Conservation (phyloP, 1,140 invertebrate genomes). For the Carcinoscorpius rotundicauda region DNA sequence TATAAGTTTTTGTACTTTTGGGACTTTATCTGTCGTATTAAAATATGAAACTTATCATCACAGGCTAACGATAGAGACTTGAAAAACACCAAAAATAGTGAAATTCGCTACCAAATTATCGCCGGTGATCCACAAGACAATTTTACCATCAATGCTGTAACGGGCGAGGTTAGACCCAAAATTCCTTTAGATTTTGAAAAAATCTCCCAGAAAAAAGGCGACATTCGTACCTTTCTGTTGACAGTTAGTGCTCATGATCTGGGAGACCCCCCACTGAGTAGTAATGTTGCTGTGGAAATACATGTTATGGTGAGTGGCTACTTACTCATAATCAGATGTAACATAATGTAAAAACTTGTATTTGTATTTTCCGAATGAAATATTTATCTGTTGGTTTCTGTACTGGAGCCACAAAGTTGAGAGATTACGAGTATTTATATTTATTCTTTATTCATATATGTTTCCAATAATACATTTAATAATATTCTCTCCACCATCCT, state of each 20-base stretch:
- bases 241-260: conserved; percentile 64
- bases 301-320: conserved; percentile 48
- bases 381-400: neutral
- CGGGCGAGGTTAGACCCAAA: conserved; percentile 53
- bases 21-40: too few species aligned
- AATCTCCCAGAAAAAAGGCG: conserved; percentile 39
- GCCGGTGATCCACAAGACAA: conserved; percentile 54
- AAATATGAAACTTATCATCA: conserved; percentile 1
- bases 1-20: too few species aligned
- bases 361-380: too few species aligned
- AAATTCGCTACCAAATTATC: conserved; percentile 66
- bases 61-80: conserved; percentile 27
- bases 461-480: too few species aligned
- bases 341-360: too few species aligned
- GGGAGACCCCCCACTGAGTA: conserved; percentile 58
- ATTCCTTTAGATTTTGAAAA: conserved; percentile 64
- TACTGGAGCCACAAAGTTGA: too few species aligned
- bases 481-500: too few species aligned
- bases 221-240: conserved; percentile 55
- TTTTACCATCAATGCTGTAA: conserved; percentile 62
- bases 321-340: too few species aligned
- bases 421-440: too few species aligned
- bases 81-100: conserved; percentile 62
- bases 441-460: too few species aligned
- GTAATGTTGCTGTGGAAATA: conserved; percentile 58